Base-by-base conservation (phyloP, 2,797 vertebrate species). In the Rachycentron canadum region DNA sequence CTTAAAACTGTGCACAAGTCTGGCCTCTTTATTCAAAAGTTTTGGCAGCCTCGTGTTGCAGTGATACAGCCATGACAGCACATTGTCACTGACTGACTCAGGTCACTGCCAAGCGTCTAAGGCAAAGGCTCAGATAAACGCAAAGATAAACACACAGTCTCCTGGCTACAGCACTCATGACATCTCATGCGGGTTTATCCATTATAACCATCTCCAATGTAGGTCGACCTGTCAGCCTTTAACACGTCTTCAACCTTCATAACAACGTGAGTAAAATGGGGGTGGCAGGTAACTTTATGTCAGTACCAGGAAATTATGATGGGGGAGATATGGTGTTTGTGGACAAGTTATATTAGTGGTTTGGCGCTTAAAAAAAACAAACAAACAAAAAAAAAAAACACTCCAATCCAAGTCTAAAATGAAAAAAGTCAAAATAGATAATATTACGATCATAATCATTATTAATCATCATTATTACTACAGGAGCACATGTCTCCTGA, bases 181-280 rank as follows among this genome's bases (percentile, higher is more conserved):
- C 69, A 60, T 58, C 19, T 76, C 69, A 68, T 40, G 30, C 43
- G 60, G 13, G 58, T 67, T 67, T 67, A 70, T 82, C 52, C 68
- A 68, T 63, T 67, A 68, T n/a, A 43, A 69, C 60, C 57, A 43
- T 28, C 56, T 21, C 43, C 52, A 63, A 73, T 83, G 73, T 78
- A 72, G 85, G 76, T 91, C 85, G 86, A 30, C 40, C 41, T 58
- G 63, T 58, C 19, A 13, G 47, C 23, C 8, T 47, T 32, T 7
- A 52, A 65, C 77, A 74, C 38, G 55, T 69, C 36, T 23, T 79
- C 6, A 55, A 49, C 17, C 74, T 58, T 30, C 36, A 55, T 12
- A 55, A 52, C 21, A 64, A 53, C 34, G 56, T 62, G 38, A 49
- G 23, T 25, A 16, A 41, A 41, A 41, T 5, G 40, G 16, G 5